Conservation (phyloP, 2,113 vertebrate genomes). For the Tragelaphus strepsiceros region DNA sequence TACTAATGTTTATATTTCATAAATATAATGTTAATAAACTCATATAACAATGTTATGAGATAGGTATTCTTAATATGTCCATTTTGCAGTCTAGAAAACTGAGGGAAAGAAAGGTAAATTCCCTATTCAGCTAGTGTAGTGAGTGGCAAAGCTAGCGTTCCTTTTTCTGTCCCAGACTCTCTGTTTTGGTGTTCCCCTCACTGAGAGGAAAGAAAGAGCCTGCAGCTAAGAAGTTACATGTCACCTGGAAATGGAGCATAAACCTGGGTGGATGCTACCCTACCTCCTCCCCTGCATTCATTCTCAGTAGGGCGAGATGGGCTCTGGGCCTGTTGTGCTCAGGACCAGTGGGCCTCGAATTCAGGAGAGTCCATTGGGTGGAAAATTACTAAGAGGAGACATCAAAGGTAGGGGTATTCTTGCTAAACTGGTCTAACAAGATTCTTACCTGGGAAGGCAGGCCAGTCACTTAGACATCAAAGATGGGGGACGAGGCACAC, state of each 20-base stretch:
- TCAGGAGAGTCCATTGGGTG: neutral
- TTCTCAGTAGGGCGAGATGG: neutral
- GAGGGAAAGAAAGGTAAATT: neutral
- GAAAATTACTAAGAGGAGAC: neutral
- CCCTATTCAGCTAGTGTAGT: neutral
- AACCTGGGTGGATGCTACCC: neutral
- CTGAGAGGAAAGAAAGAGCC: neutral
- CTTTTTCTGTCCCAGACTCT: neutral
- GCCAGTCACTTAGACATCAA: neutral
- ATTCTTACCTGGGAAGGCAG: neutral
- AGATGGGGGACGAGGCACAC: neutral
- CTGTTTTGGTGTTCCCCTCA: neutral
- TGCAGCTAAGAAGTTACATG: constrained; percentile 7
- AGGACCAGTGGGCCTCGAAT: neutral
- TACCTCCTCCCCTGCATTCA: neutral
- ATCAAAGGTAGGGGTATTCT: neutral
- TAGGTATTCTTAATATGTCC: neutral
- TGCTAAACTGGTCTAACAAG: neutral
- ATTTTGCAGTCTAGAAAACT: neutral
- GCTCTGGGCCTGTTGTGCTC: neutral
- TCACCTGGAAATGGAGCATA: rapidly evolving
- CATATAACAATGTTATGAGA: neutral
- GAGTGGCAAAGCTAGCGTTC: neutral
- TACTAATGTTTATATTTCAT: neutral
- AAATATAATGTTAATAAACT: neutral